phyloP scores from a whole-genome alignment of 2,797 vertebrate genomes.

The Sternotherus odoratus region DNA sequence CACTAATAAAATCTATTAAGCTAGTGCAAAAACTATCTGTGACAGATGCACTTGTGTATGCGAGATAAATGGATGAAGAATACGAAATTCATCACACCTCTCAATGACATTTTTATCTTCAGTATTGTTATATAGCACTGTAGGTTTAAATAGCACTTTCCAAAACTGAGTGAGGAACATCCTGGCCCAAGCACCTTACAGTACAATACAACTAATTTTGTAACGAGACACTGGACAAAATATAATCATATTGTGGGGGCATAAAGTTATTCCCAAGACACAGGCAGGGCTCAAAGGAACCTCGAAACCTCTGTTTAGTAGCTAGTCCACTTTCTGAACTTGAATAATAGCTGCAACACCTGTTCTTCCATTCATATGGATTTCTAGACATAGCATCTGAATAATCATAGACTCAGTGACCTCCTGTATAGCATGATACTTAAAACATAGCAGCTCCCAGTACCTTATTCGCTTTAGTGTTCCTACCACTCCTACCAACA shows the following conservation, averaged over 20 bases:
- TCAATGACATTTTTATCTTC: not conserved
- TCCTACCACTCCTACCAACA: not conserved
- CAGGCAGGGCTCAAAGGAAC: not conserved
- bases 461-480: constrained; percentile 15
- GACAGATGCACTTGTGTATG: not conserved
- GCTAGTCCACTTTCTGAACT: not conserved
- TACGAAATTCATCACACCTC: not conserved
- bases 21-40: not conserved
- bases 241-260: not conserved
- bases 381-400: not conserved
- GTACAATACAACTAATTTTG: accelerated
- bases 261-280: not conserved
- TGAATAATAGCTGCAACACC: not conserved
- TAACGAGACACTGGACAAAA: not conserved
- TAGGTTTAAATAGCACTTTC: not conserved
- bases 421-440: not conserved
- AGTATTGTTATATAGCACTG: not conserved
- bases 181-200: not conserved
- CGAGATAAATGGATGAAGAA: not conserved
- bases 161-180: not conserved
- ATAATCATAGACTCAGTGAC: not conserved
- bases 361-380: not conserved
- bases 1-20: not conserved
- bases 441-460: constrained; percentile 14
- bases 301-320: not conserved